Conservation (phyloP, 1,140 invertebrate species). For the Rhynchophorus ferrugineus region DNA sequence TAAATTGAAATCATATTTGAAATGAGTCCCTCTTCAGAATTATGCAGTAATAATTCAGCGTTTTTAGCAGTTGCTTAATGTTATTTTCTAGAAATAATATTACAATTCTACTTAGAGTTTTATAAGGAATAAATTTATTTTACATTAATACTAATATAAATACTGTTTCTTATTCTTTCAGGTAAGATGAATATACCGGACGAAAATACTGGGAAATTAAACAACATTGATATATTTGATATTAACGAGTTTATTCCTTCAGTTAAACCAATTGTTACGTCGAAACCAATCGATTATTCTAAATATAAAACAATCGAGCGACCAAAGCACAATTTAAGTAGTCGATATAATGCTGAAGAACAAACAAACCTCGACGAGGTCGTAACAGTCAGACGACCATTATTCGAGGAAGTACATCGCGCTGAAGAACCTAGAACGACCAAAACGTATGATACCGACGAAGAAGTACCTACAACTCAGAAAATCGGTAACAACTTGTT, state of each 20-base stretch:
- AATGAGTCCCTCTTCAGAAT: no score
- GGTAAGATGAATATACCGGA: background rate
- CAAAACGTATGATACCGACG: background rate
- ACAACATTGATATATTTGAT: constrained; percentile 33
- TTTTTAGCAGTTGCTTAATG: no score
- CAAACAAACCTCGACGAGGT: constrained; percentile 4
- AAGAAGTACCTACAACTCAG: constrained; percentile 9
- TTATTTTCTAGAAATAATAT: no score
- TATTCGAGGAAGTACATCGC: constrained; percentile 8
- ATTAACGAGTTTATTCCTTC: constrained; percentile 33
- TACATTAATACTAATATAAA: no score
- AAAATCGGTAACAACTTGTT: constrained; percentile 2
- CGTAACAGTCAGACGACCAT: constrained; percentile 4
- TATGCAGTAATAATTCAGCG: no score
- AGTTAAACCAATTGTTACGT: constrained; percentile 31
- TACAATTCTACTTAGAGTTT: background rate
- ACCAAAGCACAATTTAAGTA: constrained; percentile 24
- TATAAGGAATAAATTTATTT: background rate
- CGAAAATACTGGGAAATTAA: background rate
- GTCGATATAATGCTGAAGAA: constrained; percentile 21
- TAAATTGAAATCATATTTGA: no score
- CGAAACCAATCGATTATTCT: constrained; percentile 34
- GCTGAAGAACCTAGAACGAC: background rate
- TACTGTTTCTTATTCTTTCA: no score
- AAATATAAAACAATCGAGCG: constrained; percentile 39